Evolutionary conservation across 2,797 vertebrate genomes (phyloP).

Genomic region (Cyprinodon diabolis): DNA sequence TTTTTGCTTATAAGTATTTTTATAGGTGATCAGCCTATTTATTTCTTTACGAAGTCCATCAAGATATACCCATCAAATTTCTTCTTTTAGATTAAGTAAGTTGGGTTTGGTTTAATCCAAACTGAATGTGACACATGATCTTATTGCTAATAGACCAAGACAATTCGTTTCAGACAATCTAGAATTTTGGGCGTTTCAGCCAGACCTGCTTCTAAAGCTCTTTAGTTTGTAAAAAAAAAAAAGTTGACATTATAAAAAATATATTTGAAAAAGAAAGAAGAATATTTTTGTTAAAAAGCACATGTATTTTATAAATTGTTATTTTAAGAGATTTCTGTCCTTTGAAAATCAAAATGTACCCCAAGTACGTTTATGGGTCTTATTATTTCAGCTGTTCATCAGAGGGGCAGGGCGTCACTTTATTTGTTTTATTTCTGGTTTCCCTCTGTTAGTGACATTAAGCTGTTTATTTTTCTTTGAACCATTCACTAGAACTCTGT

Average conservation of each 20-base stretch:
- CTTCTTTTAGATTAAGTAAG: not conserved
- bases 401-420: constrained; percentile 33
- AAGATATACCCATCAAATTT: too few species aligned
- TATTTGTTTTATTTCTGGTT: constrained; percentile 66
- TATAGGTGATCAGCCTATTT: not conserved
- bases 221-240: not conserved
- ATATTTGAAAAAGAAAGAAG: not conserved
- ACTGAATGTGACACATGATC: not conserved
- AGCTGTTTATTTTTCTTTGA: constrained; percentile 66
- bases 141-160: not conserved
- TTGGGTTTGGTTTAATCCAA: not conserved
- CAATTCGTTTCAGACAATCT: not conserved
- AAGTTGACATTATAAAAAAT: not conserved
- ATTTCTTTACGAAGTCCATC: not conserved
- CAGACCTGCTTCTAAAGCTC: not conserved
- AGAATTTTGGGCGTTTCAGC: not conserved
- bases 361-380: constrained; percentile 49
- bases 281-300: not conserved
- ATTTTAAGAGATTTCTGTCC: not conserved
- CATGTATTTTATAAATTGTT: not conserved
- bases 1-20: not conserved
- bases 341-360: constrained; percentile 5
- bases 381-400: constrained; percentile 76
- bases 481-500: constrained; percentile 39
- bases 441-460: constrained; percentile 50